Evolutionary conservation across 2,113 vertebrate genomes (phyloP).

Genomic region (Semnopithecus entellus): DNA sequence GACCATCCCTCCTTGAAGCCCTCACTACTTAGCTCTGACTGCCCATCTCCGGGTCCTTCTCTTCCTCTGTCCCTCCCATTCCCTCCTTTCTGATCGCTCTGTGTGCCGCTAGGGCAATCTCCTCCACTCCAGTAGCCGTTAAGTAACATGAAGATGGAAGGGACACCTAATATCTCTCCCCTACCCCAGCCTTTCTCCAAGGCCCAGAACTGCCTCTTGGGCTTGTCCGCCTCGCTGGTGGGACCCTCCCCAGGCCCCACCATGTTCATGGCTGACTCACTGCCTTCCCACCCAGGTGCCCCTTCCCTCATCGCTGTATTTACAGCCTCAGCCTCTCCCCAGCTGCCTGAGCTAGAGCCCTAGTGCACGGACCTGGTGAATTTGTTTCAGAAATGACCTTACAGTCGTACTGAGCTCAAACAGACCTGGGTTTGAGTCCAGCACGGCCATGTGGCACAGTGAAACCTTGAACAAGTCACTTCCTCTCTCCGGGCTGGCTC

Average conservation of each 20-base stretch:
- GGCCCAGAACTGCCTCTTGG: not conserved
- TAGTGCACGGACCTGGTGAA: not conserved
- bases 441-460: fast-evolving
- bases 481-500: not conserved
- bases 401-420: not conserved
- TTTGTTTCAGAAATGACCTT: not conserved
- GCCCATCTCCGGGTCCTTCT: not conserved
- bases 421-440: not conserved
- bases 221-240: not conserved
- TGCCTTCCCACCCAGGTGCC: not conserved
- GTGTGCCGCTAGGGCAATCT: no score
- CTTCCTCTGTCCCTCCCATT: not conserved
- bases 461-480: not conserved
- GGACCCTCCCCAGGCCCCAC: not conserved
- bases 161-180: fast-evolving
- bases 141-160: not conserved
- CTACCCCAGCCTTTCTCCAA: not conserved
- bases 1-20: not conserved
- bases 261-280: not conserved
- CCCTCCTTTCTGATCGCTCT: fast-evolving
- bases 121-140: fast-evolving
- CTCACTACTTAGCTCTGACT: not conserved
- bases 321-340: no score
- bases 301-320: fast-evolving
- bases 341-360: not conserved